Base-by-base conservation (phyloP, 2,888 invertebrate species). In the Agriopis marginaria region DNA sequence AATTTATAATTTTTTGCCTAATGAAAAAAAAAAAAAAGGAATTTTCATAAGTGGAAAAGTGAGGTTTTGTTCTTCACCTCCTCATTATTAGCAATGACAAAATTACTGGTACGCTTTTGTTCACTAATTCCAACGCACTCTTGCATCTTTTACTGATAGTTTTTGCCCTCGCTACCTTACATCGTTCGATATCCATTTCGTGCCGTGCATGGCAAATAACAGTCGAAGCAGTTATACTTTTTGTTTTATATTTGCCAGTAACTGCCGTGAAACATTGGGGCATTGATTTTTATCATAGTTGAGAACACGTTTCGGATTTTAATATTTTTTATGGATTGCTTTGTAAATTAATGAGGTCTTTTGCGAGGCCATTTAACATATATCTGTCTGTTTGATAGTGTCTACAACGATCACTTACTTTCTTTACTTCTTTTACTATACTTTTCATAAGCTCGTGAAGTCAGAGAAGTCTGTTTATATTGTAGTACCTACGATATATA, bases 211-310 rank as follows among this genome's bases (percentile, higher is more conserved):
- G 42, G 51, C 61, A 42, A 61, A 61, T 17, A 61, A 47, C 40
- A 61, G 12, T 42, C 39, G 12, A 17, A 17, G 11, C 12, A 53
- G 14, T 58, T 58, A 12, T 61, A 51, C 42, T 49, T 50, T 60
- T 61, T 61, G 23, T 61, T 51, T 58, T 45, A 32, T 45, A 58
- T 45, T 51, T 42, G 61, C 39, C 61, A 17, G 61, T 42, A 17
- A 51, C 61, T 51, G 51, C 61, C 51, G 6, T 61, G 61, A 61
- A 61, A 61, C 12, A 32, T 32, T 32, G 14, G 42, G 51, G 51
- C 61, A 61, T 42, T 51, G 61, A 51, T 61, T 61, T 61, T 50
- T 60, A 12, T 47, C 47, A 50, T 40, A 50, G 50, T 14, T 50
- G 7, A 12, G 56, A 58, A 11, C 10, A 58, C 12, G 47, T 9